phyloP scores from a whole-genome alignment of 2,797 vertebrate genomes.

The Anguilla megastoma region DNA sequence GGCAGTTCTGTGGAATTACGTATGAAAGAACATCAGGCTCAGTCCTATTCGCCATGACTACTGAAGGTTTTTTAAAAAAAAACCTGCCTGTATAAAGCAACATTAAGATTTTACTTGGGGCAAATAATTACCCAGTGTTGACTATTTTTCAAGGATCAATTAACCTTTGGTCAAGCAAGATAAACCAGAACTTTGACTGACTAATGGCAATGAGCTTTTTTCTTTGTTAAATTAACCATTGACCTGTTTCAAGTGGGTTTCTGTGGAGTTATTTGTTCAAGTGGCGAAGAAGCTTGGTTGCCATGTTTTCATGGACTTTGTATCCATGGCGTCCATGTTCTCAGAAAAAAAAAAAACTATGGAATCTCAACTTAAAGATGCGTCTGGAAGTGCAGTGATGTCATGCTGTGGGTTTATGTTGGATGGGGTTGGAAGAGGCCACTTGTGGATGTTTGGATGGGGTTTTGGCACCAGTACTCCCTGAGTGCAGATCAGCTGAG shows the following conservation, averaged over 20 bases:
- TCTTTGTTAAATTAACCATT: neutral
- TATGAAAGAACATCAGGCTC: neutral
- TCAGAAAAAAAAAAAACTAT: neutral
- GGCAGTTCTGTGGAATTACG: neutral
- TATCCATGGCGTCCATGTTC: neutral
- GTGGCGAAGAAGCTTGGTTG: neutral
- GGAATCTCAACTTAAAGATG: neutral
- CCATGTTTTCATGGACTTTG: neutral
- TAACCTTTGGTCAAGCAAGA: constrained; percentile 55
- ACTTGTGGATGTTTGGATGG: neutral
- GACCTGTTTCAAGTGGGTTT: neutral
- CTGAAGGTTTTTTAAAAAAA: neutral
- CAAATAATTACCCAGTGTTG: constrained; percentile 27
- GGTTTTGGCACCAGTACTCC: neutral
- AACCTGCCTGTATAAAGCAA: neutral
- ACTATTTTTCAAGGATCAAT: constrained; percentile 44
- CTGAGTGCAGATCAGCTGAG: neutral
- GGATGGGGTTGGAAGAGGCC: neutral
- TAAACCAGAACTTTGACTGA: constrained; percentile 41
- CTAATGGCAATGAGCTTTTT: constrained; percentile 7
- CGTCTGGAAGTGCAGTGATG: neutral
- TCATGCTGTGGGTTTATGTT: neutral
- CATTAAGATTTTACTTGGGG: neutral
- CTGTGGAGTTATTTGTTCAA: neutral
- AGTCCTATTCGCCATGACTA: neutral